Base-by-base conservation (phyloP, 2,113 vertebrate species). In the Casuarius casuarius region DNA sequence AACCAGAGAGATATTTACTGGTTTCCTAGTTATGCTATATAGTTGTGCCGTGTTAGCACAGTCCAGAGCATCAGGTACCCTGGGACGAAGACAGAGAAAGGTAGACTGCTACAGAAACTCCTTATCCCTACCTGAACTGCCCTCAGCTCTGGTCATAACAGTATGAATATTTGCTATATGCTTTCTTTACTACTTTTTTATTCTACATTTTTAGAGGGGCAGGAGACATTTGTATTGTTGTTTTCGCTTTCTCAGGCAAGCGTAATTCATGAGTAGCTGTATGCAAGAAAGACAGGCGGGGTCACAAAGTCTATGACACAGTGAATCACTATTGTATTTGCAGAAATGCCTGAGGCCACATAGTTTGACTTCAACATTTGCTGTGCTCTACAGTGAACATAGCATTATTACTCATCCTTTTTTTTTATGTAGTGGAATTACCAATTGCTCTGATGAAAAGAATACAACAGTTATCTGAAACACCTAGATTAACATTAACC, bases 311-410 rank as follows among this genome's bases (percentile, higher is more conserved):
- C 20, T 49, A n/a, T 77, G 54, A 61, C 78, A 75, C 59, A 65
- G 11, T 92, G 85, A 95, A 90, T 95, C 92, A 93, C 46, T 95
- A 84, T 94, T 82, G 86, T 76, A 9, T 62, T 73, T 91, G 76
- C 80, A 70, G 83, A 95, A 90, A 77, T 93, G 76, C 70, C 85
- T 70, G 49, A 52, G 89, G 91, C 28, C 25, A 74, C 35, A 63
- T 86, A 87, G 80, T 84, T 92, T 94, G 46, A 83, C 65, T 97
- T 92, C 38, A 88, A 29, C 28, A n/a, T 92, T 91, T 93, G 33
- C 70, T 90, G 20, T 70, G 22, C 42, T 90, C 54, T 81, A 25
- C n/a, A 61, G 12, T 66, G 77, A 87, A 46, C 82, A 75, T 74
- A 65, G 49, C 63, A 83, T 76, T 76, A 85, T 88, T 92, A 91